Evolutionary conservation across 2,888 invertebrate species (phyloP), one percentile per base, ranked within the genome.

Genomic region (Nebria salina): DNA sequence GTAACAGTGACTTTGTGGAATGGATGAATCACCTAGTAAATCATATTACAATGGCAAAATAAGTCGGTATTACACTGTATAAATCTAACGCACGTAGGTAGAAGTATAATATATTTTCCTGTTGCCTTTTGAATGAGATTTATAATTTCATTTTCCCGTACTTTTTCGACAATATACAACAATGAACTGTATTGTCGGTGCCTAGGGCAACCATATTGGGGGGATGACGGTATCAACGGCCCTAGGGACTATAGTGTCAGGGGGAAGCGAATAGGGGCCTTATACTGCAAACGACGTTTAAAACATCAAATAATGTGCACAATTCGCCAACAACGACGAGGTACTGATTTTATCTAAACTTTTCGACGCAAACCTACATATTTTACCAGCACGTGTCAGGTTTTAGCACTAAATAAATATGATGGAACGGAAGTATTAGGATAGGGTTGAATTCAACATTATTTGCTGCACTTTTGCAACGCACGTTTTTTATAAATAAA

Each of bases 141-240:
- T 77, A 77, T 77, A 77, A 77, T 77, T 77, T 77, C 72, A 77
- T 77, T 77, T 77, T 77, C 77, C 77, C 77, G 77, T 77, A 72
- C 77, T 77, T 77, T 77, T 77, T 72, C 77, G 72, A 77, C 77
- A 68, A 72, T 72, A 70, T 70, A 77, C 77, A 72, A 77, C 77
- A 77, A 77, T 77, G 72, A 77, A 72, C 15, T 25, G 20, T 25
- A 15, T 25, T 68, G 20, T 15, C 68, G 68, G 68, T 68, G 25
- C 68, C 68, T 68, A 15, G 25, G 68, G 20, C 68, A 25, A 15
- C 20, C 15, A 7, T 72, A 41, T n/a, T n/a, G 72, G 72, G 34
- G 25, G 9, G 72, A 72, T 20, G 77, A 41, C n/a, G 13, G 26
- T 20, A 72, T 72, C 64, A 43, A 41, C 34, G 68, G 15, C 68